Base-by-base conservation (phyloP, 2,888 invertebrate species). In the Caenorhabditis doughertyi region DNA sequence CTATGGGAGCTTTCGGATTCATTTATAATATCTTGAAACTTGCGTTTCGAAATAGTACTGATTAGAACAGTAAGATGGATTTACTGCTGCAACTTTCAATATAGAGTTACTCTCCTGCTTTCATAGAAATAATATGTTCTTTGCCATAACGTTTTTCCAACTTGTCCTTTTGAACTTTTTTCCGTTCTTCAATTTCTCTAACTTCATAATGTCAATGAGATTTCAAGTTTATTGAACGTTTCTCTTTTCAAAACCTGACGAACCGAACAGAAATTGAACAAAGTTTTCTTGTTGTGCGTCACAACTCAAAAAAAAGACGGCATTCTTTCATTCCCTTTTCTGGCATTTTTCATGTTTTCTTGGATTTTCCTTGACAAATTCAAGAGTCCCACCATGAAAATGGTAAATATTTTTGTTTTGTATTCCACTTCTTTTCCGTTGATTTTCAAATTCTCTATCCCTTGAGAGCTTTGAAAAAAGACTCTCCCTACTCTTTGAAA, bases 341-440 rank as follows among this genome's bases (percentile, higher is more conserved):
- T 65, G 60, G 42, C 60, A 60, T 60, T 51, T 58, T 51, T 44
- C 65, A n/a, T 49, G 8, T 58, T 70, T 70, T 70, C 32, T 23
- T 35, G 39, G 13, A 39, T 27, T 47, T 49, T 32, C 32, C 8
- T 27, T n/a, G 51, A 35, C 39, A 25, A 49, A 65, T 35, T 65
- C 65, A 29, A 64, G 29, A 13, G 51, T 23, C 51, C 51, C 16
- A 3, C 29, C n/a, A 11, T 2, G 4, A 27, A 65, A 47, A 65
- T 51, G 23, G 51, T 65, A 51, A 65, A 65, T 65, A 51, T 51
- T 65, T 65, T 65, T 65, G 65, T 65, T 64, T 64, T 47, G 47
- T 49, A 47, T 47, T 47, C 47, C 16, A 39, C 7, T 51, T 25
- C 16, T 51, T 23, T 21, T 32, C 47, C 21, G 42, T 64, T 47